phyloP scores from a whole-genome alignment of 1,140 invertebrate species.

The Drosophila santomea region DNA sequence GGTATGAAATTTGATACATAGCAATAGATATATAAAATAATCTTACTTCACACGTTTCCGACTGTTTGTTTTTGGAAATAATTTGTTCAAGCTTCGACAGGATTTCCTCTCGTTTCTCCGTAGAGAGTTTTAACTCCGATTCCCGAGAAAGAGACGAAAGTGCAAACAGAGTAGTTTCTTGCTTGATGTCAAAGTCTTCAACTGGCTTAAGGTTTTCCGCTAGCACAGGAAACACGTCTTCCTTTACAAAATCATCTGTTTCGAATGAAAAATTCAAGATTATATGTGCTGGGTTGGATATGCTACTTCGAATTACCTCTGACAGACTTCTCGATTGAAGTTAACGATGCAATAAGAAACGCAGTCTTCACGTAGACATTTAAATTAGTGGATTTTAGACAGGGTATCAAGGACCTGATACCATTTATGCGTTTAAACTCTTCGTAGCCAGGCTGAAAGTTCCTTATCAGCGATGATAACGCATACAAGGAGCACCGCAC shows the following conservation, averaged over 20 bases:
- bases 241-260: conserved; percentile 53
- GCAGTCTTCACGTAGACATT: conserved; percentile 61
- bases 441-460: conserved; percentile 50
- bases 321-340: conserved; percentile 33
- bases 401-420: conserved; percentile 32
- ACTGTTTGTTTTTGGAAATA: conserved; percentile 40
- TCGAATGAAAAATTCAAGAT: not conserved
- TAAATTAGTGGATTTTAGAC: conserved; percentile 31
- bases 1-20: not conserved
- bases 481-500: conserved; percentile 58
- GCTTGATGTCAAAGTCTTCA: conserved; percentile 55
- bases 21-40: not conserved
- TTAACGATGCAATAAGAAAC: conserved; percentile 61
- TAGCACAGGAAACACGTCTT: conserved; percentile 33
- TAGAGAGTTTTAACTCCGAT: conserved; percentile 39
- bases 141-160: conserved; percentile 47
- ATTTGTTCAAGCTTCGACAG: conserved; percentile 45
- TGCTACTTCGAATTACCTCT: conserved; percentile 28
- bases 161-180: conserved; percentile 57
- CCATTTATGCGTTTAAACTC: conserved; percentile 56
- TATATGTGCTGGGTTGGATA: not conserved
- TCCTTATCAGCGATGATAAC: conserved; percentile 61
- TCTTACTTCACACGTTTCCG: conserved; percentile 53
- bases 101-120: conserved; percentile 26
- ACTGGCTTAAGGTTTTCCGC: conserved; percentile 36